Base-by-base conservation (phyloP, 2,113 vertebrate genomes). In the Loxodonta africana region DNA sequence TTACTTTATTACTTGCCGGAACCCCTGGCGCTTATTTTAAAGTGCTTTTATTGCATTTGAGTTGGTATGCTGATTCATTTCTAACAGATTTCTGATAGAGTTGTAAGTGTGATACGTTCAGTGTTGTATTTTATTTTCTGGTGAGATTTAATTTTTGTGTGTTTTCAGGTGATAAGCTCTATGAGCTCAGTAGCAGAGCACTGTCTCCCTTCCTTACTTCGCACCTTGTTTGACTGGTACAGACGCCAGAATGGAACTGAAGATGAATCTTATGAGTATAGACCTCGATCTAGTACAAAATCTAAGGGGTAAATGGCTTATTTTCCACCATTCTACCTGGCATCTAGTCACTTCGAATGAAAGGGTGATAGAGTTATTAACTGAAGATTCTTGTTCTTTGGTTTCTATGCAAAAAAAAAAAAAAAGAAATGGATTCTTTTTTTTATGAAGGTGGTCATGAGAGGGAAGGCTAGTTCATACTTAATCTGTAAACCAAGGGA, bases 111-210 rank as follows among this genome's bases (percentile, higher is more conserved):
- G 57, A 5, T 23, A 7, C 33, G 8, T 41, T 30, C 0, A 0
- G 6, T 33, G 33, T 25, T 48, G 15, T 21, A 0, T 48, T 84
- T 92, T 20, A 92, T 2, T 30, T 69, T 76, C 33, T 20, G 46
- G 23, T 69, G 46, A 69, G 9, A 2, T 14, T 65, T 30, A 7
- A 2, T 62, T 0, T 81, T 23, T 9, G 20, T 96, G 51, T 98
- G 17, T 97, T 99, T 98, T 0, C 98, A 99, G 99, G 99, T 99
- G 99, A 99, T 99, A 99, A 99, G 99, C 99, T 99, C 99, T 98
- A 99, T 99, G 99, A 99, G 99, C 99, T 99, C 99, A 86, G 99
- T 99, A 99, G 99, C 99, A 98, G 99, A 99, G 99, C 99, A 99
- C 99, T 99, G 99, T 99, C 99, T 99, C 99, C 99, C 99, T 98